These are phyloP conservation scores for Pemphredon lugubris DNA, from an alignment of 2,888 invertebrate genomes.

Conservation along the genomic window DNA sequence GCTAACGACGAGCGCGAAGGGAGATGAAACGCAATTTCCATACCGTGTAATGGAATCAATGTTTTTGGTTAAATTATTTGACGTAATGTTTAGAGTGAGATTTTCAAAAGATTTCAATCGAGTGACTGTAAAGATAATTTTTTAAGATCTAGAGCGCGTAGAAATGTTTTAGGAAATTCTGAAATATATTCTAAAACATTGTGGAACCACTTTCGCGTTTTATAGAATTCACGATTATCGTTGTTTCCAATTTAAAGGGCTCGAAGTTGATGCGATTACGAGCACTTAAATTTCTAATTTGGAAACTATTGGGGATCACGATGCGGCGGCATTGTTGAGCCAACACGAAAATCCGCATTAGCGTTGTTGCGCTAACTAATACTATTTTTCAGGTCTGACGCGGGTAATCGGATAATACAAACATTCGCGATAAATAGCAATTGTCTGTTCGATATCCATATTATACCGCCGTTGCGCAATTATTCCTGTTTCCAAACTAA, in stretches of 20 bases:
- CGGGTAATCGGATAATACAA: conserved; percentile 23
- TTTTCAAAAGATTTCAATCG: too few species aligned
- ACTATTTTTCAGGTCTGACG: conserved; percentile 3
- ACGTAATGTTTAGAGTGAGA: neutral
- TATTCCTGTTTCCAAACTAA: conserved; percentile 3
- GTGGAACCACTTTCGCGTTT: too few species aligned
- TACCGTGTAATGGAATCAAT: neutral
- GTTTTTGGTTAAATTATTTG: neutral
- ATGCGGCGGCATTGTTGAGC: conserved; percentile 13
- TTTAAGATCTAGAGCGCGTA: too few species aligned
- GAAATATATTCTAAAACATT: too few species aligned
- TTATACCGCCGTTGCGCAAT: conserved; percentile 6
- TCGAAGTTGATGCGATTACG: too few species aligned
- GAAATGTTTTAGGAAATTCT: too few species aligned
- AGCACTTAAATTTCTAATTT: conserved; percentile 2
- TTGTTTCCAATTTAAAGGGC: too few species aligned
- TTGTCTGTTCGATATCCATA: conserved; percentile 19
- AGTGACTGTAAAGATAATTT: too few species aligned
- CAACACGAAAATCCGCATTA: conserved; percentile 1
- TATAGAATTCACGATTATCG: too few species aligned
- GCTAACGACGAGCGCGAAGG: neutral
- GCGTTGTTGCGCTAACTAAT: neutral
- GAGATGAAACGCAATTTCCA: neutral
- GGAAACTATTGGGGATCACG: neutral
- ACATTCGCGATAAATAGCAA: conserved; percentile 25